Percentiles rank a stretch among this genome's conserved stretches.
Evolutionary conservation across 2,888 invertebrate genomes (phyloP).

Genomic region (Scaptomyza reducta): DNA sequence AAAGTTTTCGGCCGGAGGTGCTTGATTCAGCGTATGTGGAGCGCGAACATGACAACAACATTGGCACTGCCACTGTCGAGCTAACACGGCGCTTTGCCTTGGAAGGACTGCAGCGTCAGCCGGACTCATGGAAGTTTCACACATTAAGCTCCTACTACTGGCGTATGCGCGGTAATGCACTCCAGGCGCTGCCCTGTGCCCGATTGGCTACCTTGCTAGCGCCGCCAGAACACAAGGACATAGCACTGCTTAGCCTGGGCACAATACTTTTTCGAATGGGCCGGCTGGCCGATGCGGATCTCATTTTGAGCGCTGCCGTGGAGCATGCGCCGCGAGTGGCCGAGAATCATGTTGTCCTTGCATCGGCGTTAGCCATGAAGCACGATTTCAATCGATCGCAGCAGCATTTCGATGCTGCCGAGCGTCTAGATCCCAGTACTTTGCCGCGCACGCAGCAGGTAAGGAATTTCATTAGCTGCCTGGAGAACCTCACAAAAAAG

Average conservation of each 20-base stretch:
- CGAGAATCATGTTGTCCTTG: slow-evolving; percentile 83
- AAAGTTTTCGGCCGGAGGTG: slow-evolving; percentile 71
- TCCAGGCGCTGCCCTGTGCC: slow-evolving; percentile 82
- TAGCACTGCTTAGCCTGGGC: slow-evolving; percentile 82
- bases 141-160: slow-evolving; percentile 83
- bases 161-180: slow-evolving; percentile 82
- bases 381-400: slow-evolving; percentile 82
- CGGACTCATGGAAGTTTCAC: slow-evolving; percentile 82
- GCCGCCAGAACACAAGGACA: slow-evolving; percentile 78
- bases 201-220: slow-evolving; percentile 80
- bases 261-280: slow-evolving; percentile 82
- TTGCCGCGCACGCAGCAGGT: slow-evolving; percentile 78
- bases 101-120: slow-evolving; percentile 76
- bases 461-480: slow-evolving; percentile 80
- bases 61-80: slow-evolving; percentile 67
- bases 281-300: slow-evolving; percentile 79
- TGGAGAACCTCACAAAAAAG: slow-evolving; percentile 81
- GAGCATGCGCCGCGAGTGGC: slow-evolving; percentile 81
- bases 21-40: slow-evolving; percentile 72
- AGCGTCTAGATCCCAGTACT: slow-evolving; percentile 79
- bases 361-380: slow-evolving; percentile 79
- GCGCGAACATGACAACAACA: slow-evolving; percentile 72
- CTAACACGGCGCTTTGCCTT: slow-evolving; percentile 67
- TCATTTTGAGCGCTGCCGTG: slow-evolving; percentile 79
- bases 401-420: slow-evolving; percentile 79